These are phyloP conservation scores for Subanguina moxae DNA, from an alignment of 1,140 invertebrate species.

Conservation along the genomic window DNA sequence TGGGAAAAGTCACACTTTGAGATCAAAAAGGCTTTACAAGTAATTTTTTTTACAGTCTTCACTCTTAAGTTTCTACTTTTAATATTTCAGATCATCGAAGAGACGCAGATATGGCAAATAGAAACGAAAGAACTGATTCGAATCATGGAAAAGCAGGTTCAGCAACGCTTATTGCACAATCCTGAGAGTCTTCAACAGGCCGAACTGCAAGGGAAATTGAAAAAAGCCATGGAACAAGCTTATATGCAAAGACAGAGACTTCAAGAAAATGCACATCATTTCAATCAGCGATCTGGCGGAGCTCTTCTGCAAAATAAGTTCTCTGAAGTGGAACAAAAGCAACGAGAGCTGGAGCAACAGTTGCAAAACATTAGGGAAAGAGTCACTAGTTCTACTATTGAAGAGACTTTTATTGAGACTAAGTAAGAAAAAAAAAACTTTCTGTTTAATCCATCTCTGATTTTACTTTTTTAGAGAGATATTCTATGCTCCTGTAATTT, in stretches of 20 bases:
- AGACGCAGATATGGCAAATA: slow-evolving; percentile 39
- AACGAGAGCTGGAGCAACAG: slow-evolving; percentile 4
- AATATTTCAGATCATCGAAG: slow-evolving; percentile 19
- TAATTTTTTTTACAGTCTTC: not conserved
- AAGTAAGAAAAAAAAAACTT: too few species aligned
- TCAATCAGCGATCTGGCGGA: not conserved
- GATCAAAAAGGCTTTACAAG: slow-evolving; percentile 3
- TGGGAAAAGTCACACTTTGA: slow-evolving; percentile 32
- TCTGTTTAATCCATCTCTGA: too few species aligned
- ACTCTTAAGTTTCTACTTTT: not conserved
- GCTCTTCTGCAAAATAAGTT: not conserved
- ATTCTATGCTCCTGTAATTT: slow-evolving; percentile 25
- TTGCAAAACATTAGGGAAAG: not conserved
- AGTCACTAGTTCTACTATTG: slow-evolving; percentile 2
- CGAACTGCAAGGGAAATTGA: not conserved
- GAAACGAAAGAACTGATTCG: slow-evolving; percentile 29
- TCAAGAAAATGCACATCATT: not conserved
- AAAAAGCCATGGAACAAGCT: not conserved
- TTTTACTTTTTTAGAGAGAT: slow-evolving; percentile 4
- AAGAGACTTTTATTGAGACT: slow-evolving; percentile 12
- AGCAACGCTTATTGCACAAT: not conserved
- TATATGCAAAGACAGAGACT: not conserved
- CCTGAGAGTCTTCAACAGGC: not conserved
- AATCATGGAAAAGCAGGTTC: slow-evolving; percentile 11
- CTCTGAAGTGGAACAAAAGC: not conserved